These are phyloP conservation scores for Mesocricetus auratus DNA, from an alignment of 2,113 vertebrate species.

Conservation along the genomic window DNA sequence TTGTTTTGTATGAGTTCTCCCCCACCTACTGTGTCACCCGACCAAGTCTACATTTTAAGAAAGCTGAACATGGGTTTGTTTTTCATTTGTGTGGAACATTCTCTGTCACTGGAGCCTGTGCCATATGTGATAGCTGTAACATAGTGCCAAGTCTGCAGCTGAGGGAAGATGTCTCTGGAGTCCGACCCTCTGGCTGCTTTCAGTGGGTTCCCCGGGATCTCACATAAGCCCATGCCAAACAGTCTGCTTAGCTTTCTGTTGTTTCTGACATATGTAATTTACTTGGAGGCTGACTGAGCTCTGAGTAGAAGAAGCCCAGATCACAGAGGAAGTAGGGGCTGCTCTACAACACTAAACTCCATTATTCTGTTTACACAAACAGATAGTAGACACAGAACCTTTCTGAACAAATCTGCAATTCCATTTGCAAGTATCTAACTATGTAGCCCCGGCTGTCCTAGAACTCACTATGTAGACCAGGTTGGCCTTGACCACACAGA, in stretches of 20 bases:
- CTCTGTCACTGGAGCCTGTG: neutral
- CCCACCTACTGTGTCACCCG: neutral
- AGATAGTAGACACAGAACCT: conserved; percentile 21
- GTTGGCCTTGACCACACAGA: neutral
- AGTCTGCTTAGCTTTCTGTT: conserved; percentile 10
- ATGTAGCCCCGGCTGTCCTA: neutral
- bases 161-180: neutral
- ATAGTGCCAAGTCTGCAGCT: neutral
- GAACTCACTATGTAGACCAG: neutral
- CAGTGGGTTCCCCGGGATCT: neutral
- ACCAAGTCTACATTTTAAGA: neutral
- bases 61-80: neutral
- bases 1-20: neutral
- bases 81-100: neutral
- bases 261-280: neutral
- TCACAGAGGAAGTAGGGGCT: neutral
- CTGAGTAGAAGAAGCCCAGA: neutral
- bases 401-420: conserved; percentile 24
- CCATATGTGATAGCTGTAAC: conserved; percentile 36
- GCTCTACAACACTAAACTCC: neutral
- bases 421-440: neutral
- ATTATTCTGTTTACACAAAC: conserved; percentile 17
- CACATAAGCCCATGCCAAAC: neutral
- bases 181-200: neutral
- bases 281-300: neutral